phyloP scores from a whole-genome alignment of 2,888 invertebrate genomes.

The Hirtodrosophila cameraria region DNA sequence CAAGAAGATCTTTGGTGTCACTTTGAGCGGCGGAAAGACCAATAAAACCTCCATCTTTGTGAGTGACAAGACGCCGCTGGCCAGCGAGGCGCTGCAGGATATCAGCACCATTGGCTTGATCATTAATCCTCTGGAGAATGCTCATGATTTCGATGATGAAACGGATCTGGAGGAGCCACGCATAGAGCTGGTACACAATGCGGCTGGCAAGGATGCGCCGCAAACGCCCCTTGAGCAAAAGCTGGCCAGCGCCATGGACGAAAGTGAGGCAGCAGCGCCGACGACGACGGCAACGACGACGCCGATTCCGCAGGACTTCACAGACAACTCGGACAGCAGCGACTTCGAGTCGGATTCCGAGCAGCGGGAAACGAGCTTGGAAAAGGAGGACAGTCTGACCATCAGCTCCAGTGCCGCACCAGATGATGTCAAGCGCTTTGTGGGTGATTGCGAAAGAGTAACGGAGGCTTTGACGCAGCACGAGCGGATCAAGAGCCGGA shows the following conservation, averaged over 20 bases:
- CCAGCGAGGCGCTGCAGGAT: constrained; percentile 64
- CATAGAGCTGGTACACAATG: constrained; percentile 50
- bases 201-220: constrained; percentile 43
- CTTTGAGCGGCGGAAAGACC: constrained; percentile 82
- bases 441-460: constrained; percentile 83
- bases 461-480: constrained; percentile 82
- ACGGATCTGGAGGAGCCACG: constrained; percentile 75
- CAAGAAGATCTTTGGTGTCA: constrained; percentile 84
- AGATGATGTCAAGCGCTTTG: constrained; percentile 82
- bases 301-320: constrained; percentile 59
- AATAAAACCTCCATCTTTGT: constrained; percentile 84
- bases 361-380: constrained; percentile 81
- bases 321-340: constrained; percentile 83
- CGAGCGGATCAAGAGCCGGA: constrained; percentile 83
- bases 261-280: constrained; percentile 44
- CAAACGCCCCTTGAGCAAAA: constrained; percentile 69
- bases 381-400: constrained; percentile 81
- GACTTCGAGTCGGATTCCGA: constrained; percentile 83
- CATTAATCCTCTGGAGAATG: constrained; percentile 87
- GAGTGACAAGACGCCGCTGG: constrained; percentile 77
- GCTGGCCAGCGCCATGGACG: constrained; percentile 68
- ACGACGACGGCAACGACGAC: constrained; percentile 13
- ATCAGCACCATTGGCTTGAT: constrained; percentile 86
- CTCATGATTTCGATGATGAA: constrained; percentile 82
- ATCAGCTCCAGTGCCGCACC: constrained; percentile 52